Evolutionary conservation across 1,140 invertebrate species (phyloP).

Genomic region (Zaprionus nigranus): DNA sequence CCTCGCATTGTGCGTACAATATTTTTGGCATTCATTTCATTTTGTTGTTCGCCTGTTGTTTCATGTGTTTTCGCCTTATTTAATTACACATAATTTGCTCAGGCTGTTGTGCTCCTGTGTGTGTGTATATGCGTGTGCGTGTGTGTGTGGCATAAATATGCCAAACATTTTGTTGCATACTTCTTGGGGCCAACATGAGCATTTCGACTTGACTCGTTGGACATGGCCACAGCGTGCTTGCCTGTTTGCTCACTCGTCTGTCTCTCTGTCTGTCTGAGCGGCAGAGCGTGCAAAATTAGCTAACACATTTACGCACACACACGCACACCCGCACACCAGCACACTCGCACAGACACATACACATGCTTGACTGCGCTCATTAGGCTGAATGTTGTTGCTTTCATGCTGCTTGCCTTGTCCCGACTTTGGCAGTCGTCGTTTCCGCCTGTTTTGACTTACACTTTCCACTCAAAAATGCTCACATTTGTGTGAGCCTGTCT

Average conservation of each 20-base stretch:
- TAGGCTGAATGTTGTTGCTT: constrained; percentile 68
- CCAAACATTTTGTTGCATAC: constrained; percentile 54
- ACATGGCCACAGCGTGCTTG: constrained; percentile 40
- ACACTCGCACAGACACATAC: constrained; percentile 12
- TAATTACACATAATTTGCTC: constrained; percentile 65
- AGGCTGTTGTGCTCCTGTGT: constrained; percentile 27
- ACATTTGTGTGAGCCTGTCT: constrained; percentile 10
- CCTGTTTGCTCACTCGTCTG: background rate
- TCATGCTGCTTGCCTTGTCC: constrained; percentile 59
- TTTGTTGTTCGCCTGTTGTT: constrained; percentile 38
- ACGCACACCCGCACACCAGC: constrained; percentile 6
- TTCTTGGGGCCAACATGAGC: constrained; percentile 37
- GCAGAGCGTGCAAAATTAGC: constrained; percentile 61
- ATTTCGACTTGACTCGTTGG: constrained; percentile 46
- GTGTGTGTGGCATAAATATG: constrained; percentile 52
- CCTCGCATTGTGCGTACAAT: constrained; percentile 13
- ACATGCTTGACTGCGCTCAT: constrained; percentile 66
- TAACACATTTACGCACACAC: constrained; percentile 31
- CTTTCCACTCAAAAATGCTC: constrained; percentile 63
- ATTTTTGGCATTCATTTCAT: constrained; percentile 56
- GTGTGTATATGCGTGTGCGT: constrained; percentile 25
- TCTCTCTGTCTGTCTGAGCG: constrained; percentile 11
- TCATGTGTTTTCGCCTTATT: constrained; percentile 53
- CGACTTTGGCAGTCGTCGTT: constrained; percentile 61
- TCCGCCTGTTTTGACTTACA: constrained; percentile 63